Percentiles rank a stretch among this genome's conserved stretches.
Evolutionary conservation across 2,888 invertebrate genomes (phyloP).

Genomic region (Sarcophaga rosellei): DNA sequence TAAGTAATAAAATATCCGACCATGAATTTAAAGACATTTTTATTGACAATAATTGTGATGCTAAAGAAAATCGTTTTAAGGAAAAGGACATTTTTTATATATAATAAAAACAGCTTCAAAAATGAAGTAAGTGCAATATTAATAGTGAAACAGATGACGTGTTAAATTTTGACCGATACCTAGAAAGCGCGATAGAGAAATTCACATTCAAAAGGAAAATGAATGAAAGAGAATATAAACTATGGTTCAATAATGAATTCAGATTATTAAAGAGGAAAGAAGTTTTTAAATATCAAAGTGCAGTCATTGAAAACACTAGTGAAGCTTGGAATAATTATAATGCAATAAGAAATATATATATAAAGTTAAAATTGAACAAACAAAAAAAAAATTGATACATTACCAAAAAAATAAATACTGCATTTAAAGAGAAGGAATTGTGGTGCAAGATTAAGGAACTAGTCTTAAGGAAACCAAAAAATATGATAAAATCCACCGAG

Average conservation of each 20-base stretch:
- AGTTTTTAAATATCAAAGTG: constrained; percentile 9
- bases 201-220: neutral
- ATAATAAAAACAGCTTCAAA: constrained; percentile 2
- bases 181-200: neutral
- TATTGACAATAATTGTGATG: too few relatives aligned
- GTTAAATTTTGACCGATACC: neutral
- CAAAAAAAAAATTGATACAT: constrained; percentile 4
- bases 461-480: neutral
- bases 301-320: neutral
- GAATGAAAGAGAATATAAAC: too few relatives aligned
- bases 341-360: neutral
- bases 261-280: neutral
- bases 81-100: too few relatives aligned
- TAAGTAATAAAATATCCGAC: too few relatives aligned
- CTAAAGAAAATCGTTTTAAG: too few relatives aligned
- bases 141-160: neutral
- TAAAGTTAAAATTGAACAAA: constrained; percentile 2
- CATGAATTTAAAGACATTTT: too few relatives aligned
- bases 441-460: too few relatives aligned
- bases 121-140: constrained; percentile 5
- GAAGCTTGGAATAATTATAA: neutral
- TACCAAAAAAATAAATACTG: neutral
- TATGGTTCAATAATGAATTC: neutral
- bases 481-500: constrained; percentile 18
- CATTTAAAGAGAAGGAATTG: neutral